Evolutionary conservation across 1,140 invertebrate species (phyloP), one percentile per base, ranked within the genome.

Genomic region (Diabrotica undecimpunctata): DNA sequence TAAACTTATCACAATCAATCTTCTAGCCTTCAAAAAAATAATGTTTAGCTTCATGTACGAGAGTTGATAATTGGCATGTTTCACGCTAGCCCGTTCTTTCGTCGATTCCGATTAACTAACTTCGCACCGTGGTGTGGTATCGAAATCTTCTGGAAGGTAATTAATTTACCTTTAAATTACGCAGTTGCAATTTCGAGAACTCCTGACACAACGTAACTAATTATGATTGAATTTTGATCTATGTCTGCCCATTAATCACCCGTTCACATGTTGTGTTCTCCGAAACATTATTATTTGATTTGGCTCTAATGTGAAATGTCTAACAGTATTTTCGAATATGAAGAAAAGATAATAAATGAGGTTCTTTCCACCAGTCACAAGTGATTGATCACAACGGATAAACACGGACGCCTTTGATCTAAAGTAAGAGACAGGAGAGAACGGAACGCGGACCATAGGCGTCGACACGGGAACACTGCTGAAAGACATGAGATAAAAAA

Each of bases 321-420:
- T 68, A 67, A 68, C 64, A 72, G 69, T 72, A 67, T 70, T 69
- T 70, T 70, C 72, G 57, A 70, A 66, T 66, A 72, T 72, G 68
- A 72, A 71, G 64, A 53, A 51, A 54, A 64, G 67, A 72, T 77
- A 76, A 77, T 77, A 77, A 77, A 77, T 76, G 75, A 74, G 69
- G 66, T 75, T 72, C 70, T 76, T 75, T 75, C 68, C 66, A 72
- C 57, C 74, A 76, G 74, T 74, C 75, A 74, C 66, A 72, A 76
- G 75, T 76, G 76, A 77, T 75, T 77, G 74, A 77, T 77, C 72
- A 73, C 64, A 69, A 71, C 61, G 70, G 72, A 74, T 76, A 73
- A 69, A 74, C 73, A 75, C 70, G 71, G 72, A 77, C 68, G 74
- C 70, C 68, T 73, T 73, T 74, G 74, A 77, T 76, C 72, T 72